Conservation (phyloP, 2,113 vertebrate species). For the Poeciliopsis occidentalis region DNA sequence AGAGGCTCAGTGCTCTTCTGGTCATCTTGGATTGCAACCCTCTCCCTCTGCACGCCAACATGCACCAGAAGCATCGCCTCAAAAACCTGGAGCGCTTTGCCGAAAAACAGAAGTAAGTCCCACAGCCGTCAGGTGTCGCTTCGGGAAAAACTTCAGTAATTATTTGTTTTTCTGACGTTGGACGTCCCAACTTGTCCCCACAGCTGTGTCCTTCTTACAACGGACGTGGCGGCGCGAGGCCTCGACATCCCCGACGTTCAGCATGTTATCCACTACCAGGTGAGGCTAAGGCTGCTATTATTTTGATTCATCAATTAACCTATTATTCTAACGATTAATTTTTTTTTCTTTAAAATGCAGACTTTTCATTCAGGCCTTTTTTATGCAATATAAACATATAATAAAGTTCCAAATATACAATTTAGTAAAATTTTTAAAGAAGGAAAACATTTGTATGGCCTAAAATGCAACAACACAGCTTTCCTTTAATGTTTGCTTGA, state of each 20-base stretch:
- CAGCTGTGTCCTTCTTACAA: constrained; percentile 94
- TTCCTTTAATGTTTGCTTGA: no score
- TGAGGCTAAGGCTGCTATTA: constrained; percentile 38
- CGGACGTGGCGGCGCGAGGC: constrained; percentile 95
- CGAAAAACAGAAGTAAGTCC: constrained; percentile 86
- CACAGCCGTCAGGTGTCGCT: background rate
- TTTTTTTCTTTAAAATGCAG: no score
- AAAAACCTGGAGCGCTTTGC: constrained; percentile 97
- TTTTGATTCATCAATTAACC: no score
- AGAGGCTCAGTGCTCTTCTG: constrained; percentile 90
- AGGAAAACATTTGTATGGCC: no score
- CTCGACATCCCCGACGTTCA: constrained; percentile 95
- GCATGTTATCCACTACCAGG: constrained; percentile 98
- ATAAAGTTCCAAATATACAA: no score
- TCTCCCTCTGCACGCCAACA: constrained; percentile 93
- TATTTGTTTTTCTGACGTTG: background rate
- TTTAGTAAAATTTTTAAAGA: no score
- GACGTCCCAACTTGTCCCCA: background rate
- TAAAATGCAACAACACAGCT: no score
- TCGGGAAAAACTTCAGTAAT: background rate
- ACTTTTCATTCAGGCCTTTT: no score
- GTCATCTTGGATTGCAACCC: constrained; percentile 88
- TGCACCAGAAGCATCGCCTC: constrained; percentile 97
- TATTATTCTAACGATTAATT: no score
- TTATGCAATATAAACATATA: no score